Base-by-base conservation (phyloP, 2,888 invertebrate species). In the Heliconius ismenius region DNA sequence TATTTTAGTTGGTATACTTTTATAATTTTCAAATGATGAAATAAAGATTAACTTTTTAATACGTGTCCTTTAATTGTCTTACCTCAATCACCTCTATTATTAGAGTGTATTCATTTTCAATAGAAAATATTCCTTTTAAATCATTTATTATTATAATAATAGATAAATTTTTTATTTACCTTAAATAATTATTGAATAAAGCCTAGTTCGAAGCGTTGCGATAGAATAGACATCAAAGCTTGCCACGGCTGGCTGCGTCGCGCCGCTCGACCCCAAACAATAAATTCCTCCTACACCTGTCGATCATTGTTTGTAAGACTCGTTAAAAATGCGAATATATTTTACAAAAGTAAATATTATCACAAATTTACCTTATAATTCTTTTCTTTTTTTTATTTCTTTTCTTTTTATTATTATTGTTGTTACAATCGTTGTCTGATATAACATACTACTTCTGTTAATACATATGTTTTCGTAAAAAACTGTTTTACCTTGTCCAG, bases 211-310 rank as follows among this genome's bases (percentile, higher is more conserved):
- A 43, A 39, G 54, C 63, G 65, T 43, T 39, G 75, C 76, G 21
- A 70, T 76, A 64, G 72, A 36, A 21, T 76, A 64, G 73, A 68
- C 69, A 76, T 68, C 73, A 78, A 76, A 76, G 76, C 76, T 70
- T 76, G 73, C 68, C 72, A 76, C 54, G 58, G 75, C 75, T 78
- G 58, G 77, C 80, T 76, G 78, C 81, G 81, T 73, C 77, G 82
- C 87, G 87, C 87, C 73, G 64, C 39, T 86, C 83, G 84, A 83
- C 82, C 76, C 73, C 84, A 87, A 85, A 90, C 91, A 76, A 74
- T 74, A 60, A 70, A 76, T 72, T 72, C 70, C 64, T 21, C 28
- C 60, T 49, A 36, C 18, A 75, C 70, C 36, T 70, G 70, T 69
- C 69, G 28, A 76, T 72, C 26, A 58, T 72, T 72, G 49, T 63